These are phyloP conservation scores for Eupeodes luniger DNA, from an alignment of 2,888 invertebrate genomes.

Conservation along the genomic window DNA sequence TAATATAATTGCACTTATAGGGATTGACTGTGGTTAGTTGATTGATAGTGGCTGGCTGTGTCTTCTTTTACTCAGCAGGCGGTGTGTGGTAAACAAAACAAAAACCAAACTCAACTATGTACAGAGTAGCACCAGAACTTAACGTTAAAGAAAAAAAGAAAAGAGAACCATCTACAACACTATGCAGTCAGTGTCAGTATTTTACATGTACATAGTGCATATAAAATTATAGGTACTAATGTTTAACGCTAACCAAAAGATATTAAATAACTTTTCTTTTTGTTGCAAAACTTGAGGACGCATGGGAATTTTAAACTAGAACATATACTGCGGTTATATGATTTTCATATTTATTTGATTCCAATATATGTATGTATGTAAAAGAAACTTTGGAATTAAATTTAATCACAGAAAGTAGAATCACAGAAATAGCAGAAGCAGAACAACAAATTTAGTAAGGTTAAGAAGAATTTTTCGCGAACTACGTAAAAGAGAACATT, in stretches of 20 bases:
- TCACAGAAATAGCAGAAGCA: conserved; percentile 8
- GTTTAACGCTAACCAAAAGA: conserved; percentile 36
- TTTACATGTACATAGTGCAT: conserved; percentile 12
- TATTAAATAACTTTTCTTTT: conserved; percentile 26
- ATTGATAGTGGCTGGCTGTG: conserved; percentile 37
- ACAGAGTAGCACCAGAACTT: conserved; percentile 18
- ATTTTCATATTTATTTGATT: background rate
- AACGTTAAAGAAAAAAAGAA: background rate
- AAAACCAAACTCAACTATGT: conserved; percentile 36
- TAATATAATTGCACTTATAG: conserved; percentile 72
- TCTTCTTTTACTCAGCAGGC: conserved; percentile 40
- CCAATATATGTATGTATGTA: background rate
- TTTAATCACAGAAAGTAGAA: background rate
- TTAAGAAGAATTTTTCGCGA: background rate
- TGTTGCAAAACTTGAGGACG: background rate
- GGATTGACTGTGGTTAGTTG: conserved; percentile 69
- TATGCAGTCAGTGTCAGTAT: conserved; percentile 43
- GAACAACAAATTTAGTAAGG: background rate
- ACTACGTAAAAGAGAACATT: conserved; percentile 1
- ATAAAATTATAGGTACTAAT: background rate
- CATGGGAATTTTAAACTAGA: background rate
- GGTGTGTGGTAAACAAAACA: conserved; percentile 66
- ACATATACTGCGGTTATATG: background rate
- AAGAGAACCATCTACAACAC: conserved; percentile 23
- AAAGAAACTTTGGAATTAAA: background rate